These are phyloP conservation scores for Stratiomys singularior DNA, from an alignment of 2,888 invertebrate species.

Conservation along the genomic window DNA sequence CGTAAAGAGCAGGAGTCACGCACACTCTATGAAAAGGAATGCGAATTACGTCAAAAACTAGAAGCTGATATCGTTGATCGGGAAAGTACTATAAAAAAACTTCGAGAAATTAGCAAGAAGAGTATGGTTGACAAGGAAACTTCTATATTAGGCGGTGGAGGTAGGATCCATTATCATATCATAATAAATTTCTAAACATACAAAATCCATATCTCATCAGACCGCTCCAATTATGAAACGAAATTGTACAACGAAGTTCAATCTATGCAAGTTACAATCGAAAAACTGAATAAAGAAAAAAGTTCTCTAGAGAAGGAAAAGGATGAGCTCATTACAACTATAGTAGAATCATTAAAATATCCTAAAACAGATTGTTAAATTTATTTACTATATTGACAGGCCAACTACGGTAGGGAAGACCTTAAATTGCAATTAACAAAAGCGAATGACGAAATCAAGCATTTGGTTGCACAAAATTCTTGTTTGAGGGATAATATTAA, in stretches of 20 bases:
- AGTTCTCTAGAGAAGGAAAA: conserved; percentile 39
- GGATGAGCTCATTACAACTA: conserved; percentile 39
- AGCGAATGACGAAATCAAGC: conserved; percentile 45
- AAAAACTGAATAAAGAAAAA: conserved; percentile 43
- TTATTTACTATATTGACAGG: conserved; percentile 12
- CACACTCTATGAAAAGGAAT: conserved; percentile 45
- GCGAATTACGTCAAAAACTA: conserved; percentile 35
- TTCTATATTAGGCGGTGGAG: conserved; percentile 32
- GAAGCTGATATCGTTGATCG: conserved; percentile 39
- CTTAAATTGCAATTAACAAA: conserved; percentile 44
- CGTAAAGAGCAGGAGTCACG: conserved; percentile 36
- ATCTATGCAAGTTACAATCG: conserved; percentile 36
- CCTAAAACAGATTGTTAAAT: not conserved
- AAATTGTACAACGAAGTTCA: conserved; percentile 48
- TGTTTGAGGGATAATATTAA: conserved; percentile 39
- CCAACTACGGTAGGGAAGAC: conserved; percentile 24
- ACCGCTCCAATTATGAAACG: conserved; percentile 39
- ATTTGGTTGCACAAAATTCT: conserved; percentile 44
- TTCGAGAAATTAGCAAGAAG: conserved; percentile 32
- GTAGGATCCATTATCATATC: not conserved
- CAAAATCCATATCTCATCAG: not conserved
- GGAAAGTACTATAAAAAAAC: conserved; percentile 30
- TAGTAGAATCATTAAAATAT: conserved; percentile 12
- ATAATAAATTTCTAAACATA: not conserved
- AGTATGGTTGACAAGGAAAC: conserved; percentile 44